Evolutionary conservation across 2,888 invertebrate species (phyloP), one percentile per base, ranked within the genome.

Genomic region (Pachliopta kotzebuea): DNA sequence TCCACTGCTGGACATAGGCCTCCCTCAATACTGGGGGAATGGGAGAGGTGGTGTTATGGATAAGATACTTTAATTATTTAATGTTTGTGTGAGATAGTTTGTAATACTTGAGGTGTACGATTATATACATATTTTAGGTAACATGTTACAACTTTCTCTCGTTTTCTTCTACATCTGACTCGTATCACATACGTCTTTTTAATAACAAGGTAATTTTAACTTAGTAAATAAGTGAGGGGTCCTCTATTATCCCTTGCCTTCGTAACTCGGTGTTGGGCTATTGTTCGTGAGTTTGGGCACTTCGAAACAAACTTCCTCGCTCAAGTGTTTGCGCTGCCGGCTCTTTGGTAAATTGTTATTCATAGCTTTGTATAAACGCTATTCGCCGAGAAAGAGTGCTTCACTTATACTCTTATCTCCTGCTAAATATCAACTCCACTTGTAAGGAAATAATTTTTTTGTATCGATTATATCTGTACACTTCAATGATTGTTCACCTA

Each of bases 341-440:
- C 88, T 88, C 88, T 86, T 86, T 83, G 82, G 84, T 86, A 88
- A 88, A 90, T 90, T 90, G 88, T 90, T 90, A 89, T 90, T 90
- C 90, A 90, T 90, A 88, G 89, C 88, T 88, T 86, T 84, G 84
- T 88, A 85, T 86, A 88, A 88, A 84, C 86, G 85, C 76, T 78
- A 77, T 77, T 77, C 78, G 78, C 79, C 83, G 74, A 73, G 79
- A 85, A 89, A 88, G 88, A 89, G 86, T 89, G 81, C 86, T 88
- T 83, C 85, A 86, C 83, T 84, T 85, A 84, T 84, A 78, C 77
- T 80, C 81, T 84, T 85, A 84, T 86, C 85, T 86, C 70, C 63
- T 76, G 79, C 83, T 83, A 85, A 85, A 87, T 88, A 86, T 84
- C 84, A 81, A 84, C 78, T 77, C 69, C 79, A 80, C 77, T 81